phyloP scores from a whole-genome alignment of 1,140 invertebrate species.

The Drosophila pachea region DNA sequence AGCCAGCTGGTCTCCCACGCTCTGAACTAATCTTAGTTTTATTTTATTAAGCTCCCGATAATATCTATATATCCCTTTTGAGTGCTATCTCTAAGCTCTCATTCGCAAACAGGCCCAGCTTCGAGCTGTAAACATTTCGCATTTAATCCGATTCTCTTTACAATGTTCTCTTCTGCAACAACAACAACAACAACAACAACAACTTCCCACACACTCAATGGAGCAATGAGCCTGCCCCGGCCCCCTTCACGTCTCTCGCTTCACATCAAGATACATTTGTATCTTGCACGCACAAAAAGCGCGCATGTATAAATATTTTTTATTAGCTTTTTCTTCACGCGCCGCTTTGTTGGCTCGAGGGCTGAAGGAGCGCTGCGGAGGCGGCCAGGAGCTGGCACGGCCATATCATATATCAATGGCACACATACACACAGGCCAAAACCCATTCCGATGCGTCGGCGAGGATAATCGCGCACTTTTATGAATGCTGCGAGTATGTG shows the following conservation, averaged over 20 bases:
- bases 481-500: conserved; percentile 35
- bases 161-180: conserved; percentile 24
- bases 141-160: conserved; percentile 55
- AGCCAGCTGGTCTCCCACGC: neutral
- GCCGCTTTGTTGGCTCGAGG: conserved; percentile 25
- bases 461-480: conserved; percentile 63
- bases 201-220: conserved; percentile 9
- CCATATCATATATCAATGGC: conserved; percentile 42
- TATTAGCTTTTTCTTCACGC: conserved; percentile 50
- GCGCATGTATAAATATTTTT: conserved; percentile 72
- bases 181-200: neutral
- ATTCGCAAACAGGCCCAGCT: conserved; percentile 3
- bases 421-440: conserved; percentile 9
- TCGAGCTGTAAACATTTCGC: conserved; percentile 27
- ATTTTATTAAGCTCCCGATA: neutral
- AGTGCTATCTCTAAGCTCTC: neutral
- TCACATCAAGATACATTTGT: conserved; percentile 68
- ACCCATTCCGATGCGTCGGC: conserved; percentile 40
- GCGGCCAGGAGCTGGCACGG: conserved; percentile 12
- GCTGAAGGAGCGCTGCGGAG: conserved; percentile 7
- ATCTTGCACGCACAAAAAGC: conserved; percentile 40
- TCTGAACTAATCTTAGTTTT: neutral
- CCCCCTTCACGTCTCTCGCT: conserved; percentile 31
- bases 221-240: conserved; percentile 9
- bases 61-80: neutral